Base-by-base conservation (phyloP, 2,888 invertebrate genomes). In the Ormyrus rosae region DNA sequence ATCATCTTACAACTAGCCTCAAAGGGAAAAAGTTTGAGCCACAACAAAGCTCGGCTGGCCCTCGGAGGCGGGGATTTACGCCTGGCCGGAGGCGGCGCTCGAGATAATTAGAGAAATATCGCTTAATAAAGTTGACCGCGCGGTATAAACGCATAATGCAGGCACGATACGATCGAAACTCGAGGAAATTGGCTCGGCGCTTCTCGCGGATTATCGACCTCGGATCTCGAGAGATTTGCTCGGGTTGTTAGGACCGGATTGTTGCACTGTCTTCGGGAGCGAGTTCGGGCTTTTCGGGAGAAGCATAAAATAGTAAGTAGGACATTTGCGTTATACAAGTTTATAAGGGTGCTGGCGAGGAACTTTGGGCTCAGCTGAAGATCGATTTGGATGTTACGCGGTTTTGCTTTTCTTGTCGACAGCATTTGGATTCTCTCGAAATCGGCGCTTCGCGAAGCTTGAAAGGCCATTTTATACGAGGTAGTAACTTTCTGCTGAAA, bases 71-170 rank as follows among this genome's bases (percentile, higher is more conserved):
- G 5, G 8, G 51, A 53, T 10, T 70, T 58, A 53, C 58, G 70
- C 8, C 71, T 69, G 82, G 81, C 58, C 2, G n/a, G 67, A 13
- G 71, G 58, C 51, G 71, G 45, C 46, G 78, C 78, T 81, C 82
- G 84, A 87, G 89, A 89, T 90, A 90, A 90, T 90, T 89, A 89
- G 88, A 89, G 90, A 89, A 90, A 89, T 89, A 89, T 89, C 87
- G 87, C 86, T 89, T 87, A 86, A 89, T 89, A 89, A 89, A 89
- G 86, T 90, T 89, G 78, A 78, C 63, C n/a, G 56, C 64, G 53
- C 48, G 64, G 34, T 34, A 65, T 34, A 55, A 69, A 69, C 55
- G 48, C 6, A 46, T 56, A 56, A 56, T 51, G 3, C 45, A 46
- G 13, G 7, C 19, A 46, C 34, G 53, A 60, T 60, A 46, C 19